Evolutionary conservation across 2,888 invertebrate species (phyloP).

Genomic region (Helicoverpa assulta): DNA sequence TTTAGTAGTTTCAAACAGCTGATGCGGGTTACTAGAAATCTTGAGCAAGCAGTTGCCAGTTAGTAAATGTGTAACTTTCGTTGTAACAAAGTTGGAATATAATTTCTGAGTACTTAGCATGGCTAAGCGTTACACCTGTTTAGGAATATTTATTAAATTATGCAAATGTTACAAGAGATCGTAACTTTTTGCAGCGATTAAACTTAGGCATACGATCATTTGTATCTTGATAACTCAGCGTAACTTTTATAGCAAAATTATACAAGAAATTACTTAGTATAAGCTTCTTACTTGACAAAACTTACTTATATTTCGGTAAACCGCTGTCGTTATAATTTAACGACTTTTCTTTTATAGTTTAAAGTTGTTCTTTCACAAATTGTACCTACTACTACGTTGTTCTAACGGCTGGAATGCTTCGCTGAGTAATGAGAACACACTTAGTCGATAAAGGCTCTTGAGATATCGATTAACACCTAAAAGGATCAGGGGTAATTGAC

Average conservation of each 20-base stretch:
- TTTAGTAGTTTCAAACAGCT: constrained; percentile 11
- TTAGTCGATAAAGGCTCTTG: constrained; percentile 39
- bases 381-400: not conserved
- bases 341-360: constrained; percentile 14
- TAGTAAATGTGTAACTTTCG: not conserved
- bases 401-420: constrained; percentile 6
- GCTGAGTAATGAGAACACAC: constrained; percentile 35
- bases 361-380: not conserved
- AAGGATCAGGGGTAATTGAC: constrained; percentile 58
- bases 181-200: not conserved
- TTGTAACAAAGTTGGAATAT: not conserved
- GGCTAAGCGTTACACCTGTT: not conserved
- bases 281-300: not conserved
- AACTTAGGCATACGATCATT: not conserved
- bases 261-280: constrained; percentile 4
- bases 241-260: constrained; percentile 26
- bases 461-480: constrained; percentile 56
- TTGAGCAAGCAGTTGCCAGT: not conserved
- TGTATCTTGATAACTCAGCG: constrained; percentile 9
- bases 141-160: not conserved
- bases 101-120: not conserved
- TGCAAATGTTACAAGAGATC: not conserved
- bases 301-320: constrained; percentile 3
- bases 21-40: constrained; percentile 16
- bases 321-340: constrained; percentile 13